These are phyloP conservation scores for Thunnus thynnus DNA, from an alignment of 2,113 vertebrate genomes.

Conservation along the genomic window DNA sequence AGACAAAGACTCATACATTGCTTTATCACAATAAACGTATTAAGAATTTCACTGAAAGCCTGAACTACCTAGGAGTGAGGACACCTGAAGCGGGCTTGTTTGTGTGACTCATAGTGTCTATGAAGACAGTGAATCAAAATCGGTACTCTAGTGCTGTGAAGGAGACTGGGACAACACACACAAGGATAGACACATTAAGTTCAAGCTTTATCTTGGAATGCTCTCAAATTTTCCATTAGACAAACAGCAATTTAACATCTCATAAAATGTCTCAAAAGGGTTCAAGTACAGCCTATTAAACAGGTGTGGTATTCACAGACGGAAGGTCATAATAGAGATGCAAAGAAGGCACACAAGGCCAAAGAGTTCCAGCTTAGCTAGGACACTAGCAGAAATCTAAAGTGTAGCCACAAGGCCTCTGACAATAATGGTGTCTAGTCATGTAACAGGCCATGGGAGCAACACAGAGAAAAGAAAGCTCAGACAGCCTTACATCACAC, in stretches of 20 bases:
- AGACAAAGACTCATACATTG: conserved; percentile 26
- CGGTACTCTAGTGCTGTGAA: conserved; percentile 12
- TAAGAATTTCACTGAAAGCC: conserved; percentile 32
- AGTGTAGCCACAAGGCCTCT: conserved; percentile 23
- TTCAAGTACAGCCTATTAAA: conserved; percentile 8
- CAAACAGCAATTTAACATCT: conserved; percentile 23
- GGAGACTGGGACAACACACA: conserved; percentile 21
- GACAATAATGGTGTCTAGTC: conserved; percentile 17
- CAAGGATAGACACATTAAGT: conserved; percentile 17
- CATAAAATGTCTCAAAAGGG: neutral
- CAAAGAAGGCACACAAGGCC: conserved; percentile 1
- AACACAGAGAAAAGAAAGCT: neutral
- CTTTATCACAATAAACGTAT: conserved; percentile 11
- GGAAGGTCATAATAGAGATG: neutral
- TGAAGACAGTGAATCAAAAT: conserved; percentile 32
- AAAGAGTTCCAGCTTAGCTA: neutral
- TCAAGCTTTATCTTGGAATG: conserved; percentile 10
- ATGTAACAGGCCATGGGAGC: conserved; percentile 14
- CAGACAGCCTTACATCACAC: neutral
- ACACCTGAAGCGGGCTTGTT: conserved; percentile 35
- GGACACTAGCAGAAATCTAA: conserved; percentile 7
- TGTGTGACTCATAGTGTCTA: conserved; percentile 38
- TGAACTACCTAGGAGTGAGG: conserved; percentile 18
- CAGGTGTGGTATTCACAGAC: neutral
- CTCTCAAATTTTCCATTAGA: conserved; percentile 4